Evolutionary conservation across 1,140 invertebrate genomes (phyloP).

Genomic region (Euglossa dilemma): DNA sequence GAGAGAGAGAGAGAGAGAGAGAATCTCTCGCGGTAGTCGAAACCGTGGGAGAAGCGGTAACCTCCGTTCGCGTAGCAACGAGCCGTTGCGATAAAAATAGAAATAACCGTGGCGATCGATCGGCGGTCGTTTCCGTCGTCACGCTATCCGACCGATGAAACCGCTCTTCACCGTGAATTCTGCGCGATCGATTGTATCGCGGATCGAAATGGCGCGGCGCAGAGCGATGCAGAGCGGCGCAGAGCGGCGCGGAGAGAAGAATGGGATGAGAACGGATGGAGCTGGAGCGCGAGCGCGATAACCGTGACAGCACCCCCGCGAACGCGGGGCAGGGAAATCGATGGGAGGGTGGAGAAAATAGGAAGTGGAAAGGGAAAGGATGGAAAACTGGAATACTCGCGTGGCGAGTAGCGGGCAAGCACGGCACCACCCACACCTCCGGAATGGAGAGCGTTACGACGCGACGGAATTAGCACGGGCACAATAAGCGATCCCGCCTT

Average conservation of each 20-base stretch:
- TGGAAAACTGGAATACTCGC: constrained; percentile 11
- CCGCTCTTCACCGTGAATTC: background rate
- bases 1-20: background rate
- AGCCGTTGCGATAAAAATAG: constrained; percentile 59
- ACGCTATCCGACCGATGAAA: constrained; percentile 18
- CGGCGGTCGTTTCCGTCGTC: constrained; percentile 53
- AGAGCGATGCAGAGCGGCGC: too few relatives aligned
- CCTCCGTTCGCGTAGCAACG: constrained; percentile 54
- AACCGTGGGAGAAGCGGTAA: constrained; percentile 28
- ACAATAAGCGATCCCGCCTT: constrained; percentile 79
- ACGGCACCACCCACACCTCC: constrained; percentile 46
- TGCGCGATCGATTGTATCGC: background rate
- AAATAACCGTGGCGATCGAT: constrained; percentile 62
- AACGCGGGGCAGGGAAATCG: background rate
- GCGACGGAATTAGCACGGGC: constrained; percentile 79
- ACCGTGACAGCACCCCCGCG: too few relatives aligned
- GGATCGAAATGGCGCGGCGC: background rate
- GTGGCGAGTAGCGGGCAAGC: background rate
- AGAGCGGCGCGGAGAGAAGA: too few relatives aligned
- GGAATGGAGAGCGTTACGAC: constrained; percentile 51
- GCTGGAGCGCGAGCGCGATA: background rate
- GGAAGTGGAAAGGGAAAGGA: background rate
- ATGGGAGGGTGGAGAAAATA: background rate
- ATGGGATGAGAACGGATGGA: too few relatives aligned
- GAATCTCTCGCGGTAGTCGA: background rate